A percentile compares a stretch with the other conserved stretches of the same genome.
These are phyloP conservation scores for Nesometra sesokonis DNA, from an alignment of 35 echinoderm and acorn worm genomes.

Conservation along the genomic window DNA sequence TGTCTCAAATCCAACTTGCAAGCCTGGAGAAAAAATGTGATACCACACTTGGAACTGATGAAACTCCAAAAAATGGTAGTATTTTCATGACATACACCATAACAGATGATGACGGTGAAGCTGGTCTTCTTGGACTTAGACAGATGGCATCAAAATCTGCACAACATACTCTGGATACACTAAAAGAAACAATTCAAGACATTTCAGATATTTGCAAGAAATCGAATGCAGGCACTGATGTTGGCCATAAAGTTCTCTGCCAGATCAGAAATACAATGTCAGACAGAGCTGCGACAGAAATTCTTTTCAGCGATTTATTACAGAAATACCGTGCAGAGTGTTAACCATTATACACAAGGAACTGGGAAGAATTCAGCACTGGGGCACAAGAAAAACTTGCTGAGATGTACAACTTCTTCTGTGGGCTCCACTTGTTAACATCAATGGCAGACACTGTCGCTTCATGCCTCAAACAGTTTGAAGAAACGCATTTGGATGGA, in stretches of 20 bases:
- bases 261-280: conserved; percentile 50
- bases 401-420: too few species aligned
- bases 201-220: conserved; percentile 20
- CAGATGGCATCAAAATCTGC: conserved; percentile 24
- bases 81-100: conserved; percentile 21
- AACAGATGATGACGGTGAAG: conserved; percentile 6
- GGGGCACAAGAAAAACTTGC: too few species aligned
- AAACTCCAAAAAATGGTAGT: conserved; percentile 1
- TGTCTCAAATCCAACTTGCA: conserved; percentile 6
- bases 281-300: conserved; percentile 37
- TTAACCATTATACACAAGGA: background rate
- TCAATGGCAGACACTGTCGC: too few species aligned
- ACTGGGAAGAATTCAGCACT: background rate
- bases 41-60: conserved; percentile 8
- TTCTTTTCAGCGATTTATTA: background rate
- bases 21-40: background rate
- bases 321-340: background rate
- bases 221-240: background rate
- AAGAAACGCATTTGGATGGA: too few species aligned
- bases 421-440: too few species aligned
- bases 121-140: conserved; percentile 5
- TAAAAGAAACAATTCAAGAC: background rate
- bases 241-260: conserved; percentile 14
- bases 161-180: conserved; percentile 7
- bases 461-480: too few species aligned